Evolutionary conservation across 92 coral and sea anemone species (phyloP).

Genomic region (Siderastrea radians): DNA sequence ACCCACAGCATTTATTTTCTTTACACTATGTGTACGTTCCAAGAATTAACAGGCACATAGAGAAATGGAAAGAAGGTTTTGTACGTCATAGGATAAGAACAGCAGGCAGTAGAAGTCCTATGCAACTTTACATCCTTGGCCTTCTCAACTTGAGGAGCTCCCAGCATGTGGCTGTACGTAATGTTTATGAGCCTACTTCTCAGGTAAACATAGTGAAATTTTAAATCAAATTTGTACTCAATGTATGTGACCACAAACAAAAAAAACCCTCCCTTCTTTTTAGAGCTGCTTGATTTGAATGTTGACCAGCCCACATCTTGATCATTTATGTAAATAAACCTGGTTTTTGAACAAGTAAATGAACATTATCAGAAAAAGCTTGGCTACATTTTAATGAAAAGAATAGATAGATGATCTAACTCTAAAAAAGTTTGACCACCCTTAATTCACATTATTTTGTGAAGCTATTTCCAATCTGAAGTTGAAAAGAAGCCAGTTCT

Average conservation of each 20-base stretch:
- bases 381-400: no score
- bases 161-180: conserved; percentile 49
- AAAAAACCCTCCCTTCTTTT: conserved; percentile 10
- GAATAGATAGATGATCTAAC: no score
- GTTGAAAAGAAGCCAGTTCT: no score
- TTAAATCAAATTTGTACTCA: conserved; percentile 9
- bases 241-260: conserved; percentile 21
- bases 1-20: no score
- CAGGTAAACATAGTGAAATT: conserved; percentile 31
- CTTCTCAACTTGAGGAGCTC: conserved; percentile 56
- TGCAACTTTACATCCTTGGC: conserved; percentile 67
- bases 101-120: conserved; percentile 67
- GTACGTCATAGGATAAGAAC: no score
- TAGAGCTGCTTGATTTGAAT: conserved; percentile 14
- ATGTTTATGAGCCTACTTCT: conserved; percentile 49
- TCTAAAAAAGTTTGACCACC: no score
- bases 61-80: no score
- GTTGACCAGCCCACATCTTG: background rate
- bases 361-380: no score
- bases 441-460: no score
- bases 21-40: no score
- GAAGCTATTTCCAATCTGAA: no score
- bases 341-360: conserved; percentile 3
- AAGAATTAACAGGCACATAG: no score
- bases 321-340: conserved; percentile 22